Percentiles rank a stretch among this genome's conserved stretches.
Conservation (phyloP, 2,888 invertebrate genomes). For the Noctua pronuba region DNA sequence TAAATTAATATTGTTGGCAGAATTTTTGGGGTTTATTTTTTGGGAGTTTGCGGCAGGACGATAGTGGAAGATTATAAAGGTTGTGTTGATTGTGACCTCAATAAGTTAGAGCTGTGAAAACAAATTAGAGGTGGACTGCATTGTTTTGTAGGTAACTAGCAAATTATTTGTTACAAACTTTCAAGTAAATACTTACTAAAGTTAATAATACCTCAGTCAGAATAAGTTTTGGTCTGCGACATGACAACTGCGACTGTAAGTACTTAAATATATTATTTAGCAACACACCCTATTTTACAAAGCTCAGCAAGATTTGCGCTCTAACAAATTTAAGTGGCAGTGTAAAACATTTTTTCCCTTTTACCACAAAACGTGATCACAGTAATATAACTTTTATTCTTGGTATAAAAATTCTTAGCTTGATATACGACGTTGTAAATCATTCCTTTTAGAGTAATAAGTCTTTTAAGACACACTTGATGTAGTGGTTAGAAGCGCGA, state of each 20-base stretch:
- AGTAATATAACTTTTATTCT: conserved; percentile 57
- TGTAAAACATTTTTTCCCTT: conserved; percentile 61
- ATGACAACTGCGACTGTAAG: conserved; percentile 2
- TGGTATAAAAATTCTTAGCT: conserved; percentile 54
- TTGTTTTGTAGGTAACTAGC: no score
- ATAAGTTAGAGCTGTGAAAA: background rate
- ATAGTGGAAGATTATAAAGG: conserved; percentile 11
- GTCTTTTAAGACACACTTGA: conserved; percentile 27
- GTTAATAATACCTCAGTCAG: background rate
- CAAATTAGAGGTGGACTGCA: background rate
- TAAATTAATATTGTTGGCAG: conserved; percentile 58
- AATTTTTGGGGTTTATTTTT: conserved; percentile 30
- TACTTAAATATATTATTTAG: conserved; percentile 16
- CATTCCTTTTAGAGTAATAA: conserved; percentile 65
- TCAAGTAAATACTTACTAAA: background rate
- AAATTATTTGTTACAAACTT: background rate
- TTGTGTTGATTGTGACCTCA: conserved; percentile 1
- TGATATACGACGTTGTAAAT: conserved; percentile 69
- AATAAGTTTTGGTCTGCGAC: background rate
- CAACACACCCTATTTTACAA: conserved; percentile 16
- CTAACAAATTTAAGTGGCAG: conserved; percentile 49
- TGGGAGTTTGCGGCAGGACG: background rate
- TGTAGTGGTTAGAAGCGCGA: conserved; percentile 15
- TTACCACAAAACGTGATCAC: conserved; percentile 61
- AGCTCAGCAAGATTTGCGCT: conserved; percentile 43